Percentiles rank a stretch among this genome's conserved stretches.
Evolutionary conservation across 2,888 invertebrate species (phyloP).

Genomic region (Brenthis hecate): DNA sequence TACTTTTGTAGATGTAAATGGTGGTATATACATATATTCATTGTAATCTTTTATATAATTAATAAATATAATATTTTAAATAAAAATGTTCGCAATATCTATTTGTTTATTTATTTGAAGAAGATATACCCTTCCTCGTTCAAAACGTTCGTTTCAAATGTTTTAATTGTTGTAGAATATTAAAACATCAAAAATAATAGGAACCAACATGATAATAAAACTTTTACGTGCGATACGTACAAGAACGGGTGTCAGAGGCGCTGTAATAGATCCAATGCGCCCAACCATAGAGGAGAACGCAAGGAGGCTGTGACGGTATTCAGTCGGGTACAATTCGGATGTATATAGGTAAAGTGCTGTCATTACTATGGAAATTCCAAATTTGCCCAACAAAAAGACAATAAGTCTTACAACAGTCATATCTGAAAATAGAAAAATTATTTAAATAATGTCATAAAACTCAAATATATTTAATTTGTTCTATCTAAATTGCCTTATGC

Average conservation of each 20-base stretch:
- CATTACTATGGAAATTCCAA: constrained; percentile 84
- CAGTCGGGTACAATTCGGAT: constrained; percentile 88
- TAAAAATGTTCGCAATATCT: background rate
- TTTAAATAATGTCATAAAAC: background rate
- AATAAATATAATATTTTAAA: background rate
- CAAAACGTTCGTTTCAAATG: too few species aligned
- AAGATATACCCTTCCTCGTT: too few species aligned
- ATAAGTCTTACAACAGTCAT: constrained; percentile 59
- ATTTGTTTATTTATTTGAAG: too few species aligned
- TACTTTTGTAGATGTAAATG: background rate
- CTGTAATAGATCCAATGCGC: constrained; percentile 86
- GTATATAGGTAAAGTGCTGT: constrained; percentile 85
- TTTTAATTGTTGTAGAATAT: background rate
- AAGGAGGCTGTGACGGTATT: constrained; percentile 85
- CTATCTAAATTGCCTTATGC: too few species aligned
- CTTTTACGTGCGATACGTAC: constrained; percentile 56
- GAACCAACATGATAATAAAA: background rate
- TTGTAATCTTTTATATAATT: too few species aligned
- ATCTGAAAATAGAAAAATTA: constrained; percentile 19
- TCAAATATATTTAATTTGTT: background rate
- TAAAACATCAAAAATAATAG: background rate
- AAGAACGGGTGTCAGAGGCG: constrained; percentile 86
- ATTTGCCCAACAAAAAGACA: constrained; percentile 84
- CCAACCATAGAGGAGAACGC: constrained; percentile 88
- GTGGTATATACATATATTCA: too few species aligned